phyloP scores from a whole-genome alignment of 2,113 vertebrate genomes.

The Laticauda laticaudata region DNA sequence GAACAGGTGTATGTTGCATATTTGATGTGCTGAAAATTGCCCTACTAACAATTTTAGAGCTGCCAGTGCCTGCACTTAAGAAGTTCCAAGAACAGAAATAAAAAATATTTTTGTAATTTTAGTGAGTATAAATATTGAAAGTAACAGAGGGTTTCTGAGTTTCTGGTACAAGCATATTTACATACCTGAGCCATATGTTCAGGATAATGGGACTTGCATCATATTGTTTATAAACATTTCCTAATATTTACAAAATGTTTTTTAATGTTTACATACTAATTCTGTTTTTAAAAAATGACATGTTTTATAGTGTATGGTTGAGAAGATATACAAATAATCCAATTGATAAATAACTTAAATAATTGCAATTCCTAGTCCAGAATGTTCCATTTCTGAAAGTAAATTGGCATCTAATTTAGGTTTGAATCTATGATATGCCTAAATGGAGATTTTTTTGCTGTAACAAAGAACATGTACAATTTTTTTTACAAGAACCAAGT shows the following conservation, averaged over 20 bases:
- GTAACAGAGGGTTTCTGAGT: background rate
- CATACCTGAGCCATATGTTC: background rate
- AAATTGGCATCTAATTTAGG: background rate
- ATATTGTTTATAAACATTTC: background rate
- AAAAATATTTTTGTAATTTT: slow-evolving; percentile 28
- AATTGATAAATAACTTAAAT: background rate
- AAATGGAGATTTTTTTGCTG: background rate
- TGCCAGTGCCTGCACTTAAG: slow-evolving; percentile 30
- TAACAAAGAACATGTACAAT: background rate
- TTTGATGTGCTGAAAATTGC: slow-evolving; percentile 48
- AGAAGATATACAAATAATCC: background rate
- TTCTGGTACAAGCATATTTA: slow-evolving; percentile 24
- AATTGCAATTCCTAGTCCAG: background rate
- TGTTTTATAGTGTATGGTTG: background rate
- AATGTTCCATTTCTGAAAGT: background rate
- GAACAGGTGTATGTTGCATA: slow-evolving; percentile 57
- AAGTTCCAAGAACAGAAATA: slow-evolving; percentile 50
- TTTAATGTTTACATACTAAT: rapidly evolving
- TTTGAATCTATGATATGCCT: no score
- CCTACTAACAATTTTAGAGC: slow-evolving; percentile 45
- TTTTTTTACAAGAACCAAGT: background rate
- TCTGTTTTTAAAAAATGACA: background rate
- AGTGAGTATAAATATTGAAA: no score
- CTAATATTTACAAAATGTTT: slow-evolving; percentile 2
- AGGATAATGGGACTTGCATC: background rate